Base-by-base conservation (phyloP, 1,140 invertebrate species). In the Tribolium madens region DNA sequence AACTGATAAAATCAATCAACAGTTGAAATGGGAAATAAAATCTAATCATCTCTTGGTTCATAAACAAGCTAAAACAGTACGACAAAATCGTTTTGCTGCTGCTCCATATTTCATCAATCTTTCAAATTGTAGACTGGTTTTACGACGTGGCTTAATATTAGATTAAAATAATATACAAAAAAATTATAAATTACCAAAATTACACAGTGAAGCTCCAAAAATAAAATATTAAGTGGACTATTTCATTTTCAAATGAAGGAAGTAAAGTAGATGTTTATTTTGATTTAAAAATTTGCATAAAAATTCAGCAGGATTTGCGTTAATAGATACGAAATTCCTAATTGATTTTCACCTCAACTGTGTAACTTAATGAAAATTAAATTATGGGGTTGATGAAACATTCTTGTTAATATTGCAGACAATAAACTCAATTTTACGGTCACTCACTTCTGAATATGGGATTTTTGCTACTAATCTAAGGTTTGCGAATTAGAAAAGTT, bases 21-120 rank as follows among this genome's bases (percentile, higher is more conserved):
- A 52, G 52, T 57, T 4, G 52, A 57, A 57, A 57, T 21, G 52
- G 52, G 21, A 57, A 57, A 57, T 57, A 57, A 57, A 57, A 57
- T 57, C 18, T 57, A 57, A 57, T 57, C 17, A 57, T 57, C 52
- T 21, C 52, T 57, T 57, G 52, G 52, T n/a, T 52, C 13, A 15
- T 17, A 21, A 52, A 57, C 52, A 57, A 57, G 17, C 52, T 15
- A 57, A 57, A 57, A 1, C 52, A n/a, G 14, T 14, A 57, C 52
- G 52, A 57, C 17, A 57, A 57, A 57, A 57, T 57, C 17, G 52
- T 57, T 21, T 57, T 10, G 15, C 18, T 7, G 17, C 10, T 18
- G 17, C 17, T 57, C 14, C 15, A 18, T 50, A 50, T 15, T 50
- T 4, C 48, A 17, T 50, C 48, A 14, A 50, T 7, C 6, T 15